A percentile compares a stretch with the other conserved stretches of the same genome.
Evolutionary conservation across 2,113 vertebrate species (phyloP).

Genomic region (Alethe diademata): DNA sequence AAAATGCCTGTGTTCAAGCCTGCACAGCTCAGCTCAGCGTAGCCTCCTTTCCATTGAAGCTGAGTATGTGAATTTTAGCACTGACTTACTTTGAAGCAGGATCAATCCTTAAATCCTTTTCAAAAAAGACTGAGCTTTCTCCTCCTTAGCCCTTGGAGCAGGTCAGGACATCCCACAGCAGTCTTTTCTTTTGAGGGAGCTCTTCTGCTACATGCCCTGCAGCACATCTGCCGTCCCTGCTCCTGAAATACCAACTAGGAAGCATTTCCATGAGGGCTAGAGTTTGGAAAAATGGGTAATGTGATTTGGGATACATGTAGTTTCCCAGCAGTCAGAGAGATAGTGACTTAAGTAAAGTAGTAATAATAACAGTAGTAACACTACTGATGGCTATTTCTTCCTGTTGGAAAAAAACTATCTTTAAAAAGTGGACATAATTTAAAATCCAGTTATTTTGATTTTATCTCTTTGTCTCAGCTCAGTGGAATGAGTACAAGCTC

Average conservation of each 20-base stretch:
- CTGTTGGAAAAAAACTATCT: background rate
- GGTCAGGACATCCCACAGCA: background rate
- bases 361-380: background rate
- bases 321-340: background rate
- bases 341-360: background rate
- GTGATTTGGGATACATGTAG: rapidly evolving
- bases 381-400: background rate
- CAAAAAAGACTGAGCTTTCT: background rate
- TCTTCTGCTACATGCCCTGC: background rate
- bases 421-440: background rate
- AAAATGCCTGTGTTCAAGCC: background rate
- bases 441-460: background rate
- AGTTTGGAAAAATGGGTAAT: background rate
- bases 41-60: background rate
- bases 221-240: background rate
- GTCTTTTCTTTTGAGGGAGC: background rate
- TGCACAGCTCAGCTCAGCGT: background rate
- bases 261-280: background rate
- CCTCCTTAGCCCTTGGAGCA: background rate
- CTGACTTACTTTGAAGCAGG: background rate
- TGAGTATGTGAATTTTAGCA: background rate
- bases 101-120: background rate
- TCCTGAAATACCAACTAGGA: background rate
- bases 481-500: background rate
- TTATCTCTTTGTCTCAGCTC: background rate